Percentiles rank a stretch among this genome's conserved stretches.
These are phyloP conservation scores for Drosophila rellima DNA, from an alignment of 2,888 invertebrate genomes.

Conservation along the genomic window DNA sequence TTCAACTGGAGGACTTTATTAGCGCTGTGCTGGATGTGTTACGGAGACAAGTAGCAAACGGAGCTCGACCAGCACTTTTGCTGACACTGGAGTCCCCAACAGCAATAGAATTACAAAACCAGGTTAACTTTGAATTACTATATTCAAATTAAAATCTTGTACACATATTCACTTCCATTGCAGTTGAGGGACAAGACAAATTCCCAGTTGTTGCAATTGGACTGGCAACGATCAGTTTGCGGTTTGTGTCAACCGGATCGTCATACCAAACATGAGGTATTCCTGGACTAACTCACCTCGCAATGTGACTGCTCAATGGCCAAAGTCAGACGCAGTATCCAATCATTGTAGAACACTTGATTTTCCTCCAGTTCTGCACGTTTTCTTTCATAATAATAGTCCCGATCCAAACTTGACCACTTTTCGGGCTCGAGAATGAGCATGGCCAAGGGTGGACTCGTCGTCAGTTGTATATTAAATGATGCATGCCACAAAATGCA, in stretches of 20 bases:
- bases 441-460: conserved; percentile 27
- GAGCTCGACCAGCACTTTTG: conserved; percentile 22
- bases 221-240: conserved; percentile 37
- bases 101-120: conserved; percentile 17
- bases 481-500: conserved; percentile 63
- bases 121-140: conserved; percentile 35
- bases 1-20: conserved; percentile 36
- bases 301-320: conserved; percentile 72
- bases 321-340: conserved; percentile 50
- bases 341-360: conserved; percentile 45
- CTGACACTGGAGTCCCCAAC: conserved; percentile 34
- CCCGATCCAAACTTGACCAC: conserved; percentile 38
- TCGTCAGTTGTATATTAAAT: conserved; percentile 55
- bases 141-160: neutral
- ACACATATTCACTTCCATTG: conserved; percentile 4
- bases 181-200: conserved; percentile 19
- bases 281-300: conserved; percentile 58
- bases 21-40: conserved; percentile 5
- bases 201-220: conserved; percentile 18
- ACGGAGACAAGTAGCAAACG: neutral
- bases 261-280: conserved; percentile 39
- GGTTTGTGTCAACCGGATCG: conserved; percentile 49
- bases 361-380: conserved; percentile 33
- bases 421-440: conserved; percentile 44
- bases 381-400: conserved; percentile 40